Base-by-base conservation (phyloP, 1,140 invertebrate genomes). In the Dendroctonus ponderosae region DNA sequence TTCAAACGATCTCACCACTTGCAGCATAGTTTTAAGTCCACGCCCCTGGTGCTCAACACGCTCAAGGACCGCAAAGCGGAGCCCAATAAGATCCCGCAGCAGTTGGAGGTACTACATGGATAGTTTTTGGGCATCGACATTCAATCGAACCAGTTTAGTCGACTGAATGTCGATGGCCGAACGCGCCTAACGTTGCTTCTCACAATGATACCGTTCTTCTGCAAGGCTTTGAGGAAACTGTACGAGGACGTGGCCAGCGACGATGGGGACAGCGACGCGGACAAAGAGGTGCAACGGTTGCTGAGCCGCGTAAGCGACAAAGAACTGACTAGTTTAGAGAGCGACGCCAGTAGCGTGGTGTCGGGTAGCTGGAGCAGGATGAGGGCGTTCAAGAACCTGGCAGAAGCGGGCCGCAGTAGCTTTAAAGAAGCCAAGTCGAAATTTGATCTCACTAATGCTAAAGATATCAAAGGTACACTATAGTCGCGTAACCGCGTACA, bases 241-340 rank as follows among this genome's bases (percentile, higher is more conserved):
- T 79, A 80, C 56, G 78, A 79, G 56, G 77, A 78, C 42, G 72
- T 75, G 8, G 67, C 72, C 7, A 80, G 77, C 52, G 71, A 77
- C 60, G 75, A 80, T 44, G 79, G 78, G 0, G 80, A 81, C 57
- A 79, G 61, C 11, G 71, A 77, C 62, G 79, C 79, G 0, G 80
- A 81, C 57, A 79, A 80, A 62, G 80, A 81, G 72, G 79, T 81
- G 3, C 74, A 79, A 66, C 76, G 70, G 9, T 72, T 79, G 60
- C 79, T 80, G 77, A 75, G 73, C 40, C 62, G 61, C 39, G 67
- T 69, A 41, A 56, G 54, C 7, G 67, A 70, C 14, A 39, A 41
- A 12, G 51, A 46, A 26, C 57, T 67, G 15, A 14, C 52, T 48
- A 62, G 52, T 39, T 7, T 44, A 26, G 53, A 49, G 9, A 67